Evolutionary conservation across 2,797 vertebrate genomes (phyloP), one percentile per base, ranked within the genome.

Genomic region (Sternotherus odoratus): DNA sequence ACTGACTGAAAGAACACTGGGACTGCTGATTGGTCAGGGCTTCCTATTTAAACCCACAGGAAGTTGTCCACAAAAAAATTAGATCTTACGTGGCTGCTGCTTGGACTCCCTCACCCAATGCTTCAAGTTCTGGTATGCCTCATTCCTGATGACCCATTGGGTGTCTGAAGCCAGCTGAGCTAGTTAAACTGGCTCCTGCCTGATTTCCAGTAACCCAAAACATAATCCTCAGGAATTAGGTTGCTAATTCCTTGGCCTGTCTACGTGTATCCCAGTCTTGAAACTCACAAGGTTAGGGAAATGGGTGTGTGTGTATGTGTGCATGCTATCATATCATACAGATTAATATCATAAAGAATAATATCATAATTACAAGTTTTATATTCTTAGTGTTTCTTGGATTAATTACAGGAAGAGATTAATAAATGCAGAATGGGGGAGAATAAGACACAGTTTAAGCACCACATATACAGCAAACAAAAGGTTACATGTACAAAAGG

Each of bases 301-400:
- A 72, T 69, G 19, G 39, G 66, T 72, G 66, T 21, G 66, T 43
- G 43, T 69, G 19, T 39, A 36, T 72, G 66, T 21, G 66, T 43
- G 43, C 43, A 43, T n/a, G n/a, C 23, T 72, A 21, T 23, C 23
- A 39, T 94, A 89, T 91, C 69, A 78, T 56, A 63, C 9, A 83
- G 75, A 85, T 80, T 1, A 94, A 82, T 87, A 92, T 50, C 12
- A 36, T 84, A 88, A 93, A 83, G 75, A 85, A 78, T 1, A 94
- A 82, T 87, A 92, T 50, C 12, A 36, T 84, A 88, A 93, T 72
- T 79, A 46, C 24, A 49, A 84, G 36, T 79, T 96, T 95, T 86
- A 69, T 89, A 81, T 69, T 89, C 69, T 80, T 23, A 88, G 30
- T 63, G 46, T 80, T 93, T 94, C 91, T 92, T 83, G 56, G 63